Percentiles rank a stretch among this genome's conserved stretches.
phyloP scores from a whole-genome alignment of 2,797 vertebrate species.

The Chromobotia macracanthus region DNA sequence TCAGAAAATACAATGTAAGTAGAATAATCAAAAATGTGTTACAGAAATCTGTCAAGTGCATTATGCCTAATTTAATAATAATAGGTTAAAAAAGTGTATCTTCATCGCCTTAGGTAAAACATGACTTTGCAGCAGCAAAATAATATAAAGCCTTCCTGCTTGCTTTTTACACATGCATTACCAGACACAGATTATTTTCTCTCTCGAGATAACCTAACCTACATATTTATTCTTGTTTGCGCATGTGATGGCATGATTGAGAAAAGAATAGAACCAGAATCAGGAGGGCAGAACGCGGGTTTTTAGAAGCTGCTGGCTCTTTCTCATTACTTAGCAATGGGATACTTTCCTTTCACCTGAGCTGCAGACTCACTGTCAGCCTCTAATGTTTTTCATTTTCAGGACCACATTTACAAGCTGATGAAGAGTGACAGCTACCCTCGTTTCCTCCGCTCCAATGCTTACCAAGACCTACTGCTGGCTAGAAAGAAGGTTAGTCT shows the following conservation, averaged over 20 bases:
- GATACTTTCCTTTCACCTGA: not conserved
- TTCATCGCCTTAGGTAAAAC: not conserved
- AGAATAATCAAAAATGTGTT: conserved; percentile 10
- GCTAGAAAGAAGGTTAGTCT: conserved; percentile 91
- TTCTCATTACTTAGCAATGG: conserved; percentile 28
- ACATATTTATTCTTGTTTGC: conserved; percentile 26
- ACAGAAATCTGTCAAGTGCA: conserved; percentile 1
- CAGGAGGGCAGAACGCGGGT: not conserved
- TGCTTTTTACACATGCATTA: not conserved
- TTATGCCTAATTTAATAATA: not conserved
- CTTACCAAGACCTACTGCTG: conserved; percentile 94
- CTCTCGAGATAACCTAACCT: not conserved
- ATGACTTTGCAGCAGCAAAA: not conserved
- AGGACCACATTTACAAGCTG: conserved; percentile 99
- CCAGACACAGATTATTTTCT: not conserved
- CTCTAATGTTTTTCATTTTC: conserved; percentile 41
- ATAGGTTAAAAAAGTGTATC: not conserved
- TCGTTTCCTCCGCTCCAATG: conserved; percentile 92
- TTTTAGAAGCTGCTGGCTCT: not conserved
- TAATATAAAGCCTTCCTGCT: not conserved
- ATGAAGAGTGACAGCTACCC: conserved; percentile 99
- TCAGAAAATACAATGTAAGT: conserved; percentile 2
- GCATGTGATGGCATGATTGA: not conserved
- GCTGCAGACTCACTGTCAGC: conserved; percentile 15
- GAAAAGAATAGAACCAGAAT: not conserved